These are phyloP conservation scores for Rallus limicola DNA, from an alignment of 2,113 vertebrate genomes.

Conservation along the genomic window DNA sequence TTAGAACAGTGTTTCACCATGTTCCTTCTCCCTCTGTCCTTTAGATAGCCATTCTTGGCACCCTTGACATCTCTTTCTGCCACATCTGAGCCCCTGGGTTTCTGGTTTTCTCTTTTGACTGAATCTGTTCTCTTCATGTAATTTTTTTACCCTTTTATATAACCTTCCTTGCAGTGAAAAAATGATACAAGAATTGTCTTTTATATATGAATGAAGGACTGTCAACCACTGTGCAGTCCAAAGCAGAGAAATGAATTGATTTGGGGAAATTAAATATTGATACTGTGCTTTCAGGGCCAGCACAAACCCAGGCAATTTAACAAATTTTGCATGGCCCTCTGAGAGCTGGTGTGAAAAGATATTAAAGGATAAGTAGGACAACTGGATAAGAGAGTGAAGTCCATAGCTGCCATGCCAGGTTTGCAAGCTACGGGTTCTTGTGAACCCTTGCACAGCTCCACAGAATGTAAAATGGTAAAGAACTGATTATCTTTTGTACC, in stretches of 20 bases:
- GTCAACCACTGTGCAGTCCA: neutral
- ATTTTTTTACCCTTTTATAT: neutral
- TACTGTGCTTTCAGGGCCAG: neutral
- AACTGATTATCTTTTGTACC: neutral
- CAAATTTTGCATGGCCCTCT: neutral
- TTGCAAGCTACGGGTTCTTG: neutral
- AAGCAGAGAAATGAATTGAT: slow-evolving; percentile 17
- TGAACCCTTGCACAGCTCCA: neutral
- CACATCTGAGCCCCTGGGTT: neutral
- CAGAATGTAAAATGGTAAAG: neutral
- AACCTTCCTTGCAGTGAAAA: neutral
- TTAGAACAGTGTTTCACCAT: neutral
- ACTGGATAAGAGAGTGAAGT: neutral
- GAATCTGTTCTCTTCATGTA: neutral
- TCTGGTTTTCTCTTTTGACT: neutral
- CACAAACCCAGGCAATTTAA: neutral
- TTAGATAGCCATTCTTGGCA: neutral
- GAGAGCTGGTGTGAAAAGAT: neutral
- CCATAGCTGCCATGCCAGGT: neutral
- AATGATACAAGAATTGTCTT: neutral
- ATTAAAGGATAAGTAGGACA: neutral
- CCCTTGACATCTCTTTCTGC: neutral
- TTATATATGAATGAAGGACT: slow-evolving; percentile 13
- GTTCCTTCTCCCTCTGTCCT: neutral
- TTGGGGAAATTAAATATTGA: slow-evolving; percentile 52